Percentiles rank a stretch among this genome's conserved stretches.
Evolutionary conservation across 2,797 vertebrate genomes (phyloP).

Genomic region (Spea hammondii): DNA sequence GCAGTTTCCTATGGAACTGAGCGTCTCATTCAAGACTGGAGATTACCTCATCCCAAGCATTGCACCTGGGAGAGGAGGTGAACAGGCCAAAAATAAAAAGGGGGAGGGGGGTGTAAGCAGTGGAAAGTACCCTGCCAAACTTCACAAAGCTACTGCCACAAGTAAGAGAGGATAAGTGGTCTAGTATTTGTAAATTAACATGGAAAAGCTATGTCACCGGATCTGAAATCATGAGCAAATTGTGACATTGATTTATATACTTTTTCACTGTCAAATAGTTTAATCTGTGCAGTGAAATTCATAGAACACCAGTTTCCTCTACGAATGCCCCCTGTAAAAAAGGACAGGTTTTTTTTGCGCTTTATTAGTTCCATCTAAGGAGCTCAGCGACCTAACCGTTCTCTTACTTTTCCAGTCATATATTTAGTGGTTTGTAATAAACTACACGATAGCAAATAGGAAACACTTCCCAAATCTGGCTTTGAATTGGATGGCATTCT

Average conservation of each 20-base stretch:
- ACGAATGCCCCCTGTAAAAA: too few species aligned
- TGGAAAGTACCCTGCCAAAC: constrained; percentile 24
- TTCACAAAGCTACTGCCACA: constrained; percentile 14
- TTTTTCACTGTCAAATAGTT: background rate
- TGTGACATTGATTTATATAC: background rate
- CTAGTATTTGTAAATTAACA: background rate
- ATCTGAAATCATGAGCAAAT: background rate
- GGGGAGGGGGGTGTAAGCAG: constrained; percentile 20
- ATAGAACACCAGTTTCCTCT: too few species aligned
- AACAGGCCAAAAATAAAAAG: constrained; percentile 44
- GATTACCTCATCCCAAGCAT: constrained; percentile 64
- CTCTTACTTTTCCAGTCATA: too few species aligned
- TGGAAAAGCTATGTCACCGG: background rate
- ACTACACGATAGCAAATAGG: too few species aligned
- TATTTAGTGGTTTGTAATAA: too few species aligned
- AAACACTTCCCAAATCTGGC: too few species aligned
- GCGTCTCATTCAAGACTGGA: constrained; percentile 56
- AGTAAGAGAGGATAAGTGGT: constrained; percentile 10
- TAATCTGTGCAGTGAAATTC: too few species aligned
- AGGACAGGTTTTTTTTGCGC: too few species aligned
- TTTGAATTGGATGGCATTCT: too few species aligned
- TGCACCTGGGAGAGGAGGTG: constrained; percentile 63
- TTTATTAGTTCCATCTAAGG: too few species aligned
- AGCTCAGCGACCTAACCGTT: too few species aligned
- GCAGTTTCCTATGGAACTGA: constrained; percentile 60